Conservation (phyloP, 92 coral and sea anemone genomes). For the Umimayanthus kanabou region DNA sequence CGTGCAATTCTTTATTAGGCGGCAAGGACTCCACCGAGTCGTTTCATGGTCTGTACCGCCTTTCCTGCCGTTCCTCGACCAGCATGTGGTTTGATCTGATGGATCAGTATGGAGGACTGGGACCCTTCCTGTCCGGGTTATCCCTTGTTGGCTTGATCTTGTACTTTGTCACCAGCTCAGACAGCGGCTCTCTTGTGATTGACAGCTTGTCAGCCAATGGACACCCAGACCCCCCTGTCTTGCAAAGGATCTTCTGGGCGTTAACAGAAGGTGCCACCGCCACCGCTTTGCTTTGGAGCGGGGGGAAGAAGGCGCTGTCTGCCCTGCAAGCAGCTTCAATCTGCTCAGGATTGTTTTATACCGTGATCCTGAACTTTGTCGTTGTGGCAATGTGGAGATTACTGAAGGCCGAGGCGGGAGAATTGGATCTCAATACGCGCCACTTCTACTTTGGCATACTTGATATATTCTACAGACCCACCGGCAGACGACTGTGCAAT, state of each 20-base stretch:
- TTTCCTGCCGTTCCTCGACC: constrained; percentile 75
- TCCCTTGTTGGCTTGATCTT: constrained; percentile 40
- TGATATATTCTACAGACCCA: constrained; percentile 70
- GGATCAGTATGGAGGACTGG: constrained; percentile 80
- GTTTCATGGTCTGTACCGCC: constrained; percentile 60
- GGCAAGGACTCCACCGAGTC: constrained; percentile 46
- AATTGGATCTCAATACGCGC: constrained; percentile 65
- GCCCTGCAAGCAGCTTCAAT: constrained; percentile 85
- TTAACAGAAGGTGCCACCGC: constrained; percentile 78
- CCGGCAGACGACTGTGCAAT: constrained; percentile 34
- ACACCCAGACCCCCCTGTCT: constrained; percentile 40
- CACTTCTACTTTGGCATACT: constrained; percentile 60
- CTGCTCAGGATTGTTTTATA: constrained; percentile 79
- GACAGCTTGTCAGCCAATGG: constrained; percentile 47
- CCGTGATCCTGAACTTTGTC: constrained; percentile 70
- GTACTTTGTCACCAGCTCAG: constrained; percentile 45
- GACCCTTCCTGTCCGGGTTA: constrained; percentile 62
- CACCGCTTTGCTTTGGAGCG: constrained; percentile 79
- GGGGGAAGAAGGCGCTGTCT: constrained; percentile 71
- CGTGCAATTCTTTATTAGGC: constrained; percentile 52
- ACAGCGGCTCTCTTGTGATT: constrained; percentile 42
- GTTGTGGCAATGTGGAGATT: constrained; percentile 85
- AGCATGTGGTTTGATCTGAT: constrained; percentile 81
- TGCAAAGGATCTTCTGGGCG: constrained; percentile 46
- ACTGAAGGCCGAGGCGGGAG: constrained; percentile 71